Base-by-base conservation (phyloP, 2,113 vertebrate genomes). In the Sylvietta virens region DNA sequence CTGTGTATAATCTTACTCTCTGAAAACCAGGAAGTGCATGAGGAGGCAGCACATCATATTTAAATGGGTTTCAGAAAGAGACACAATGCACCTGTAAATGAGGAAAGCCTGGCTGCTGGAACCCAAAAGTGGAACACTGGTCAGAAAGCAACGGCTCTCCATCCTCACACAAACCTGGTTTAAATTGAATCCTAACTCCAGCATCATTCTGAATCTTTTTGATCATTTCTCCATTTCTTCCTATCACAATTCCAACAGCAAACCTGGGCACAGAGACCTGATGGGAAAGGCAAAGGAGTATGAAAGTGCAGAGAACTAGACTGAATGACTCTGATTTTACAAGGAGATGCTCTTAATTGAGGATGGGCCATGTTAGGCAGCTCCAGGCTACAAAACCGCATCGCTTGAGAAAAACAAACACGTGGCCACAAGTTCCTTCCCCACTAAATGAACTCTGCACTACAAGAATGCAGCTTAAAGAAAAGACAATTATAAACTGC, bases 161-260 rank as follows among this genome's bases (percentile, higher is more conserved):
- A 90, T 71, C 94, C 95, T 91, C 77, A 72, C 81, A 98, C 98
- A 95, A 89, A 99, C 99, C 99, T 98, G 99, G 99, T 96, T 99
- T 99, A 95, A 99, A 99, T 97, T 99, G 99, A 97, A 99, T 99
- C 97, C 99, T 98, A 97, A 99, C 99, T 16, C 99, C 99, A 13
- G 99, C 99, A 81, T 99, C 99, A 20, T 98, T 99, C 97, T 99
- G 99, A 96, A 99, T 99, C 98, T 99, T 99, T 97, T 99, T 99
- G 95, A 99, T 99, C 99, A 99, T 99, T 90, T 99, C 99, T 39
- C 99, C 99, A 9, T 99, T 99, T 97, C 99, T 98, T 98, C 99
- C 99, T 81, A 99, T 99, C 86, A 99, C 99, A 82, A 99, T 99
- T 62, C 99, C 99, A 79, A 99, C 99, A 24, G 99, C 99, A 97